These are phyloP conservation scores for Platichthys flesus DNA, from an alignment of 2,113 vertebrate genomes.

Conservation along the genomic window DNA sequence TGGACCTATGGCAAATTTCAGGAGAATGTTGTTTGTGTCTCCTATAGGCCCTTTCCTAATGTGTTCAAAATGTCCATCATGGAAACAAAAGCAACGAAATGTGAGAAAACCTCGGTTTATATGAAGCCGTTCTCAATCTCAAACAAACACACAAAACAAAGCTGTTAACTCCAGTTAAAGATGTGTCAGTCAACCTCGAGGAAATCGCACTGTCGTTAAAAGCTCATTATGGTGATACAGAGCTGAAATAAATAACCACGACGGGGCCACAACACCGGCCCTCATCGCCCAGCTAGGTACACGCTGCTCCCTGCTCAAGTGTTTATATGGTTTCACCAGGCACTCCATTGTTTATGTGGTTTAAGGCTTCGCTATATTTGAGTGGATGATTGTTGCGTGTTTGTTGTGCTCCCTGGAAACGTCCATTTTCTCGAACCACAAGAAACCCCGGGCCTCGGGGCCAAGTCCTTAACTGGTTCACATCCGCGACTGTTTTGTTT, in stretches of 20 bases:
- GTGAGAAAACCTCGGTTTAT: slow-evolving; percentile 20
- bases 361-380: slow-evolving; percentile 47
- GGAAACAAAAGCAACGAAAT: slow-evolving; percentile 19
- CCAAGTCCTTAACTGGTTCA: not conserved
- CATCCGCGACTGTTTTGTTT: slow-evolving; percentile 38
- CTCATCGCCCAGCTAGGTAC: slow-evolving; percentile 35
- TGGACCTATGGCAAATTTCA: not conserved
- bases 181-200: slow-evolving; percentile 21
- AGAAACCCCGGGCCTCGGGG: slow-evolving; percentile 2
- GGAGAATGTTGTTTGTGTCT: not conserved
- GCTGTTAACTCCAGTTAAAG: slow-evolving; percentile 32
- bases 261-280: slow-evolving; percentile 29
- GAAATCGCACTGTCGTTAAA: slow-evolving; percentile 31
- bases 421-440: slow-evolving; percentile 31
- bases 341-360: slow-evolving; percentile 34
- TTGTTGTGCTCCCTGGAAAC: slow-evolving; percentile 41
- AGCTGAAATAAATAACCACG: slow-evolving; percentile 48
- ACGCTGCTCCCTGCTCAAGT: not conserved
- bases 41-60: not conserved
- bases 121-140: slow-evolving; percentile 12
- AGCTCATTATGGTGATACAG: slow-evolving; percentile 50
- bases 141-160: slow-evolving; percentile 39
- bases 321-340: slow-evolving; percentile 29
- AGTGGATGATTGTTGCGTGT: slow-evolving; percentile 49
- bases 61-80: not conserved